A percentile compares a stretch with the other conserved stretches of the same genome.
Evolutionary conservation across 1,140 invertebrate species (phyloP).

Genomic region (Drosophila pseudoobscura): DNA sequence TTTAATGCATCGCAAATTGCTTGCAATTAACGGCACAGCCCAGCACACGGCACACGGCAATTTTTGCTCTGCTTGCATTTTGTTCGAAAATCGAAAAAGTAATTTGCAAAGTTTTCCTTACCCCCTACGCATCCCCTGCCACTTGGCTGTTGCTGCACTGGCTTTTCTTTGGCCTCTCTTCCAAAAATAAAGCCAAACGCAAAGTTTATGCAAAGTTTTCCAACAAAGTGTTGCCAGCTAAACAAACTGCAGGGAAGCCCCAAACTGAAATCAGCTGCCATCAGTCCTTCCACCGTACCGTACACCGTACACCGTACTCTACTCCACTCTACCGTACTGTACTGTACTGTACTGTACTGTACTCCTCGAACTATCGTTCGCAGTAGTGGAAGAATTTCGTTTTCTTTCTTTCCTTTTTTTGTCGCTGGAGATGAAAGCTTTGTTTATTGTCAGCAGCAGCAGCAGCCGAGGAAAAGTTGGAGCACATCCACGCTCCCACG

Average conservation of each 20-base stretch:
- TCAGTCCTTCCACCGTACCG: neutral
- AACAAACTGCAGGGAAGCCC: slow-evolving; percentile 57
- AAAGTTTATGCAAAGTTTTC: slow-evolving; percentile 63
- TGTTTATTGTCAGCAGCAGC: slow-evolving; percentile 68
- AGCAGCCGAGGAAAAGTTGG: slow-evolving; percentile 23
- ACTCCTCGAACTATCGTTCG: slow-evolving; percentile 1
- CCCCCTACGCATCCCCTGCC: too few relatives aligned
- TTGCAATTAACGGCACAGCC: slow-evolving; percentile 57
- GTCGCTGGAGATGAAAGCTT: slow-evolving; percentile 20
- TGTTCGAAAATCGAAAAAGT: slow-evolving; percentile 55
- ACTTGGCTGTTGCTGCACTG: neutral
- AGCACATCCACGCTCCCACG: slow-evolving; percentile 24
- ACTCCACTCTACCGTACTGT: too few relatives aligned
- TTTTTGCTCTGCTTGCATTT: slow-evolving; percentile 39
- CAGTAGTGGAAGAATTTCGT: slow-evolving; percentile 19
- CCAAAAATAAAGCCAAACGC: slow-evolving; percentile 32
- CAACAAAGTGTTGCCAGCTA: slow-evolving; percentile 75
- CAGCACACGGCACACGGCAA: slow-evolving; percentile 28
- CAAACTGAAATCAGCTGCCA: slow-evolving; percentile 27
- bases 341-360: too few relatives aligned
- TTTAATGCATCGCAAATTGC: slow-evolving; percentile 73
- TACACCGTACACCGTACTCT: too few relatives aligned
- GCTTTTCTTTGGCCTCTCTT: slow-evolving; percentile 23
- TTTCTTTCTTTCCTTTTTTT: slow-evolving; percentile 20
- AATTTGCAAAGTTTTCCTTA: slow-evolving; percentile 57